Evolutionary conservation across 2,113 vertebrate species (phyloP).

Genomic region (Sterrhoptilus dennistouni): DNA sequence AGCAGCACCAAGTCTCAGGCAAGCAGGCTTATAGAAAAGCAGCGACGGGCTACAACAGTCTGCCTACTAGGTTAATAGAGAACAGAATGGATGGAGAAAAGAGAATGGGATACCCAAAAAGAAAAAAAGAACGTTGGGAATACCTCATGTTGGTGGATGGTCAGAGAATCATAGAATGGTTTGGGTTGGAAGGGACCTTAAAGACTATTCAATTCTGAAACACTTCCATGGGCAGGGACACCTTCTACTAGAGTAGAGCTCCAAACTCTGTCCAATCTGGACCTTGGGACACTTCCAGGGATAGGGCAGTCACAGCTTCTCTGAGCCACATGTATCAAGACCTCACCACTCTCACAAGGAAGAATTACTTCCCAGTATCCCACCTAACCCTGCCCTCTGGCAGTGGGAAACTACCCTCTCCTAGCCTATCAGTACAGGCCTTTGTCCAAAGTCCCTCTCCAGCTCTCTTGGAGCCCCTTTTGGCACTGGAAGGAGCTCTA

Average conservation of each 20-base stretch:
- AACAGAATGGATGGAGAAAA: accelerated
- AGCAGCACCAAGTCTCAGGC: neutral
- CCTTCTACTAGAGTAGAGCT: neutral
- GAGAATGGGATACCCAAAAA: too few relatives aligned
- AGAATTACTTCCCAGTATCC: neutral
- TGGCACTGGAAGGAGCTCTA: neutral
- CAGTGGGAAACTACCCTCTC: neutral
- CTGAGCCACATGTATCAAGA: neutral
- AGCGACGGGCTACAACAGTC: too few relatives aligned
- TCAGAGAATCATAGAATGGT: accelerated
- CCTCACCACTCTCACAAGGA: neutral
- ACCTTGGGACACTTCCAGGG: neutral
- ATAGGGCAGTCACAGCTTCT: neutral
- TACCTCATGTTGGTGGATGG: accelerated
- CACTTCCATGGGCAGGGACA: neutral
- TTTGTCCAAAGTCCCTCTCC: too few relatives aligned
- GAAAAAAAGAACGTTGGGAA: neutral
- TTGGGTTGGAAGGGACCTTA: neutral
- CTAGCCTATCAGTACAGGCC: too few relatives aligned
- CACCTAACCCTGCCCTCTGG: neutral
- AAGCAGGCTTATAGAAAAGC: accelerated
- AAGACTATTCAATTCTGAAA: neutral
- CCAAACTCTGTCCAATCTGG: neutral
- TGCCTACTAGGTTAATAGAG: accelerated
- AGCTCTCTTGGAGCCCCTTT: too few relatives aligned